A percentile compares a stretch with the other conserved stretches of the same genome.
phyloP scores from a whole-genome alignment of 2,888 invertebrate genomes.

The Mythimna albipuncta region DNA sequence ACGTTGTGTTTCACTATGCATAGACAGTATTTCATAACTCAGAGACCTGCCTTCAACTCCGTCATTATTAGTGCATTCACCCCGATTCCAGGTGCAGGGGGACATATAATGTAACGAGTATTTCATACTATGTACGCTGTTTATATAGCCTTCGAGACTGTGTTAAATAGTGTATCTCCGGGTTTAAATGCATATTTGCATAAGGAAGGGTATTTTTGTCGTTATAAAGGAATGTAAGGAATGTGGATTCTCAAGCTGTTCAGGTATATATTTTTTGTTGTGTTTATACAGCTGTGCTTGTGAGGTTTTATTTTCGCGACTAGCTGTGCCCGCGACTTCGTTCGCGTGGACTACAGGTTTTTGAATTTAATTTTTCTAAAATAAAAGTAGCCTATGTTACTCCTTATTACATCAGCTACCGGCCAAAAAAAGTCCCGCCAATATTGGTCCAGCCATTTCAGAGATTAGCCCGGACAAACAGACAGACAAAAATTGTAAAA shows the following conservation, averaged over 20 bases:
- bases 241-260: conserved; percentile 20
- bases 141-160: conserved; percentile 26
- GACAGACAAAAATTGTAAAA: too few relatives aligned
- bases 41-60: conserved; percentile 52
- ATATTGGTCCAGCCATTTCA: too few relatives aligned
- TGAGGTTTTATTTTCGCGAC: neutral
- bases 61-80: conserved; percentile 64
- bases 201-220: conserved; percentile 43
- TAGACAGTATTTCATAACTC: conserved; percentile 59
- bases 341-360: too few relatives aligned
- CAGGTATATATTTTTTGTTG: conserved; percentile 7
- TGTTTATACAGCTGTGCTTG: neutral
- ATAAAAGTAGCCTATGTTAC: too few relatives aligned
- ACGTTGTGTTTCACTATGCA: conserved; percentile 23
- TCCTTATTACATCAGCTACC: too few relatives aligned
- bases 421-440: too few relatives aligned
- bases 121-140: conserved; percentile 32
- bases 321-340: too few relatives aligned
- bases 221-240: conserved; percentile 31
- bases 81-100: conserved; percentile 60
- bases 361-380: too few relatives aligned
- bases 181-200: conserved; percentile 34
- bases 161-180: conserved; percentile 31
- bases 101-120: conserved; percentile 47
- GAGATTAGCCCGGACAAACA: too few relatives aligned